These are phyloP conservation scores for Mythimna ferrago DNA, from an alignment of 2,888 invertebrate genomes.

Conservation along the genomic window DNA sequence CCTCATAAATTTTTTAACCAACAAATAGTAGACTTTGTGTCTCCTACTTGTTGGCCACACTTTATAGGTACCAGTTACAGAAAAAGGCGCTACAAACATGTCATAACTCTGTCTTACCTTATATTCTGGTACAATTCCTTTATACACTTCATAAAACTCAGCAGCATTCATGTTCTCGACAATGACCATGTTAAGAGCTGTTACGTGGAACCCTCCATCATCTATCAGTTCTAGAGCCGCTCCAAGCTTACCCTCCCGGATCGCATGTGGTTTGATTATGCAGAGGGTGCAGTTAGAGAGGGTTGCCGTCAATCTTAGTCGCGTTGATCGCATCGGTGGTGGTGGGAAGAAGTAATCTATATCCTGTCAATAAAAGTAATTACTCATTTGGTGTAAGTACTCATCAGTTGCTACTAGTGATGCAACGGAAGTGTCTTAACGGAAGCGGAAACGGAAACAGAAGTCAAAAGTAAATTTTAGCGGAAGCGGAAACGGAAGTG, in stretches of 20 bases:
- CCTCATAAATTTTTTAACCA: too few species aligned
- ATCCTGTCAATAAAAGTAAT: conserved; percentile 81
- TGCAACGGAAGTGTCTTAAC: too few species aligned
- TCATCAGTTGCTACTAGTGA: background rate
- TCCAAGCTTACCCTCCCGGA: conserved; percentile 94
- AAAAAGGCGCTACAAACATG: too few species aligned
- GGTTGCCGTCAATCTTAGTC: conserved; percentile 89
- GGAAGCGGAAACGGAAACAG: too few species aligned
- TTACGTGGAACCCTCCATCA: conserved; percentile 94
- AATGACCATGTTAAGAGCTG: conserved; percentile 95
- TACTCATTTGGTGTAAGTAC: background rate
- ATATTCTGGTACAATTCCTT: conserved; percentile 95
- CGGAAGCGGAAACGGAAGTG: too few species aligned
- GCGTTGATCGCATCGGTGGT: conserved; percentile 76
- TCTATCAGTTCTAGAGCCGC: conserved; percentile 93
- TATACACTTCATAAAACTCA: conserved; percentile 98
- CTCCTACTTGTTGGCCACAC: too few species aligned
- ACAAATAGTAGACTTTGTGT: too few species aligned
- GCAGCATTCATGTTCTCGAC: conserved; percentile 96
- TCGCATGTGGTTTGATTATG: conserved; percentile 97
- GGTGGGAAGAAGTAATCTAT: conserved; percentile 92
- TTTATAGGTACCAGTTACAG: too few species aligned
- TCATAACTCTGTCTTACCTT: conserved; percentile 84
- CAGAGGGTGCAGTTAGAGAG: conserved; percentile 94
- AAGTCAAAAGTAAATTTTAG: too few species aligned